Evolutionary conservation across 2,888 invertebrate species (phyloP).

Genomic region (Pachliopta kotzebuea): DNA sequence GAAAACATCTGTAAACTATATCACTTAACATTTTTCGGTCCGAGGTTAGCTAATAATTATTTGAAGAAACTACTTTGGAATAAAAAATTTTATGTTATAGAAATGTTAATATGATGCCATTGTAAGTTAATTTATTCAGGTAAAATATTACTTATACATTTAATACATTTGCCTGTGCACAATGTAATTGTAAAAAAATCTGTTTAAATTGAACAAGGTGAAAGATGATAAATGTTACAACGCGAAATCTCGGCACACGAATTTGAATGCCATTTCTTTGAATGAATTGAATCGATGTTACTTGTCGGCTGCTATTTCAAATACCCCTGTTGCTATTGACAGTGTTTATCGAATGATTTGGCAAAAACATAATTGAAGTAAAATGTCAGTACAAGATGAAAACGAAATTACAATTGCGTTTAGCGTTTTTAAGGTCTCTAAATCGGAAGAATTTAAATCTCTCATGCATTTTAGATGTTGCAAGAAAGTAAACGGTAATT

Average conservation of each 20-base stretch:
- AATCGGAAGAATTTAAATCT: not conserved
- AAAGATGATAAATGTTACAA: conserved; percentile 7
- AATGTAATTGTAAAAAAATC: conserved; percentile 2
- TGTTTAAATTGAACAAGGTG: conserved; percentile 9
- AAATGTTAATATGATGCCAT: too few relatives aligned
- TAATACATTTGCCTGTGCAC: conserved; percentile 1
- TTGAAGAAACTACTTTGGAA: too few relatives aligned
- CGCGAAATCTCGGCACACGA: conserved; percentile 28
- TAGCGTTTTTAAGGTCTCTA: not conserved
- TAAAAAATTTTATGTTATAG: too few relatives aligned
- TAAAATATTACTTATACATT: not conserved
- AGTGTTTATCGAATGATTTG: conserved; percentile 30
- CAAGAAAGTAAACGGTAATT: not conserved
- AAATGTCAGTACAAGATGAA: conserved; percentile 34
- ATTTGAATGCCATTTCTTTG: conserved; percentile 25
- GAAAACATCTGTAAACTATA: too few relatives aligned
- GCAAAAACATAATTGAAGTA: conserved; percentile 28
- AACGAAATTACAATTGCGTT: not conserved
- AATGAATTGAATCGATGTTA: conserved; percentile 31
- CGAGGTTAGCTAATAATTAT: too few relatives aligned
- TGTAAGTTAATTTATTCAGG: not conserved
- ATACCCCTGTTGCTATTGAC: conserved; percentile 23
- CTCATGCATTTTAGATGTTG: not conserved
- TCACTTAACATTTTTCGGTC: too few relatives aligned
- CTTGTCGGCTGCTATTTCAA: conserved; percentile 31